Conservation (phyloP, 2,113 vertebrate species). For the Callorhinus ursinus region DNA sequence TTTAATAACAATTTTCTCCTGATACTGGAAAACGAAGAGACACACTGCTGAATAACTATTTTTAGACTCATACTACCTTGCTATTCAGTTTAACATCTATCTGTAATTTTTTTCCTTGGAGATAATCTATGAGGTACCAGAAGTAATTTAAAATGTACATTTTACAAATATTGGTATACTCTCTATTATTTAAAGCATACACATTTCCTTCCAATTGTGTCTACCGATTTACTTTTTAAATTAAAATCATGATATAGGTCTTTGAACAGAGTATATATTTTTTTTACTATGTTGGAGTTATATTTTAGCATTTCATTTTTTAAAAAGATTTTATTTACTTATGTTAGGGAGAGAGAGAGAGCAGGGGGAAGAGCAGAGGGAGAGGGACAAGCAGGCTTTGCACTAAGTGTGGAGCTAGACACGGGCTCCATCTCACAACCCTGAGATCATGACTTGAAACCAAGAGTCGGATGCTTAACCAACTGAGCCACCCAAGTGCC, state of each 20-base stretch:
- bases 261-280: background rate
- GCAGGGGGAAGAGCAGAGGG: background rate
- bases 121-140: conserved; percentile 2
- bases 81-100: background rate
- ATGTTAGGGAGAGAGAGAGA: background rate
- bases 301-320: conserved; percentile 25
- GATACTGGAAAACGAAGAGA: conserved; percentile 44
- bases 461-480: background rate
- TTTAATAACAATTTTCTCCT: conserved; percentile 52
- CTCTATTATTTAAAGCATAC: conserved; percentile 21
- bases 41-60: background rate
- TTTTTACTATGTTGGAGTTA: background rate
- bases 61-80: conserved; percentile 24
- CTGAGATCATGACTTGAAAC: background rate
- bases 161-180: conserved; percentile 18
- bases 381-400: background rate
- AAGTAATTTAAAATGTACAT: conserved; percentile 1
- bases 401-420: background rate
- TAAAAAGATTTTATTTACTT: background rate
- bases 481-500: background rate
- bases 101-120: conserved; percentile 2
- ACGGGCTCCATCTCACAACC: background rate
- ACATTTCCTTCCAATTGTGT: background rate
- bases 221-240: background rate
- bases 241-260: background rate